Base-by-base conservation (phyloP, 2,888 invertebrate genomes). In the Antheraea assamensis region DNA sequence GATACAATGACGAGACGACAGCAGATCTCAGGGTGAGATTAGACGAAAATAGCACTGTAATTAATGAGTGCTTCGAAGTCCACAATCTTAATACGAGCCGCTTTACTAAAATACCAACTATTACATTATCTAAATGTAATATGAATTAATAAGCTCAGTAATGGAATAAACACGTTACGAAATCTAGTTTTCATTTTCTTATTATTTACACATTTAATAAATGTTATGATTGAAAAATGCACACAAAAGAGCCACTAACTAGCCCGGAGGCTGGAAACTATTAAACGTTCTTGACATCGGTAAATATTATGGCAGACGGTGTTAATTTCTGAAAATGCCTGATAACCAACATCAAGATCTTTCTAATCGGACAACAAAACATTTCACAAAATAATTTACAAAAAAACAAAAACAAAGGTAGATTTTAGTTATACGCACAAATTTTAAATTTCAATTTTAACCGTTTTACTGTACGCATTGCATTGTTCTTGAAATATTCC, bases 11-110 rank as follows among this genome's bases (percentile, higher is more conserved):
- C 86, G 86, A 64, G 87, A 81, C 87, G 89, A 87, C 88, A 87
- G 86, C 83, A 85, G 82, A 85, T 88, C 87, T 88, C 88, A 85
- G 88, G 88, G 89, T 88, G 81, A 92, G 93, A 93, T 93, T 92
- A 91, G 85, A 90, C 92, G 77, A 85, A 93, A 94, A 94, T 93
- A 94, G 90, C 89, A 76, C 80, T 70, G 84, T 91, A 92, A 93
- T 92, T 92, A 92, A 93, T 92, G 88, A 86, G 81, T 85, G 87
- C 86, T 86, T 87, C 79, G 84, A 87, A 88, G 85, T 86, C 87
- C 91, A 90, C 90, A 90, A 90, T 86, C 85, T 89, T 80, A 88
- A 88, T 88, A 88, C 83, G 85, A 86, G 81, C 82, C 87, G 83
- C 87, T 86, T 87, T 87, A 87, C 85, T 78, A 84, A 85, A 89